Conservation (phyloP, 2,888 invertebrate species). For the Lomographa bimaculata region DNA sequence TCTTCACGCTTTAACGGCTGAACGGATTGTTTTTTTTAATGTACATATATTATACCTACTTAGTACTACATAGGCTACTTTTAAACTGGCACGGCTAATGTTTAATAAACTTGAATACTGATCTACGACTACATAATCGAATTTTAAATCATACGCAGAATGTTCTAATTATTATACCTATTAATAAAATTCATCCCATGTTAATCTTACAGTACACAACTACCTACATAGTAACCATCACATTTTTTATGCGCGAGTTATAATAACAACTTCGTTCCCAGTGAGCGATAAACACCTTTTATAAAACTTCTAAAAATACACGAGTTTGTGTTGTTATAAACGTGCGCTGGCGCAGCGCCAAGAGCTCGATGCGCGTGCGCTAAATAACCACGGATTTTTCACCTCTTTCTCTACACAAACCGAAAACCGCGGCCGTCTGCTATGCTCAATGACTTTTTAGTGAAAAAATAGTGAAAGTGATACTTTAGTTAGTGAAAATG, state of each 20-base stretch:
- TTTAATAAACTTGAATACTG: too few relatives aligned
- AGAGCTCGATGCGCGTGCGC: slow-evolving; percentile 59
- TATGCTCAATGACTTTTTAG: slow-evolving; percentile 62
- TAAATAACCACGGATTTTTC: slow-evolving; percentile 70
- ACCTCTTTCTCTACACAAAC: slow-evolving; percentile 67
- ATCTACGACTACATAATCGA: too few relatives aligned
- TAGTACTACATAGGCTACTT: too few relatives aligned
- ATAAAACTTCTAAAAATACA: slow-evolving; percentile 78
- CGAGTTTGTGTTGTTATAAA: slow-evolving; percentile 76
- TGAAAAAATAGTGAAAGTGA: slow-evolving; percentile 51
- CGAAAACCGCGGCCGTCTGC: slow-evolving; percentile 52
- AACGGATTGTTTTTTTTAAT: too few relatives aligned
- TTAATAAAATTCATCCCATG: too few relatives aligned
- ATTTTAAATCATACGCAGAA: too few relatives aligned
- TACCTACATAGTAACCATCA: slow-evolving; percentile 9
- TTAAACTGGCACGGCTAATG: too few relatives aligned
- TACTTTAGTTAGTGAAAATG: slow-evolving; percentile 69
- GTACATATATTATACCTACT: too few relatives aligned
- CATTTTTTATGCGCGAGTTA: slow-evolving; percentile 34
- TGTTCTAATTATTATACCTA: too few relatives aligned
- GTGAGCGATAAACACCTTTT: slow-evolving; percentile 70
- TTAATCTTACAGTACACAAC: too few relatives aligned
- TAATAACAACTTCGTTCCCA: slow-evolving; percentile 55
- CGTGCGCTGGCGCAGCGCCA: slow-evolving; percentile 71
- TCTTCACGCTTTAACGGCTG: too few relatives aligned